These are phyloP conservation scores for Lissocephala sabroskyi DNA, from an alignment of 2,888 invertebrate species.

Conservation along the genomic window DNA sequence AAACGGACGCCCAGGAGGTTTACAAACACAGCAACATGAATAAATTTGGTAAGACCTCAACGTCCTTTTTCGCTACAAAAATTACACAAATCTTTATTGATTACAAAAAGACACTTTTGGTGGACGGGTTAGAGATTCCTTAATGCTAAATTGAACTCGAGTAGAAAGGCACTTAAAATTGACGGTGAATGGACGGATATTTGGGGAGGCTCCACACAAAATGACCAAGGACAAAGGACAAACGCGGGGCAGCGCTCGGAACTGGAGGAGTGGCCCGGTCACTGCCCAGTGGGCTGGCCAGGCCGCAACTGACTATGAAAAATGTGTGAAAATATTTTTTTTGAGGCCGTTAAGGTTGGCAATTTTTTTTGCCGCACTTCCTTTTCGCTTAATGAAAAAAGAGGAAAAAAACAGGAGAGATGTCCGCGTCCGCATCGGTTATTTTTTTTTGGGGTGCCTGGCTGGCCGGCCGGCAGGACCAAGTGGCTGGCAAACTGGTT, in stretches of 20 bases:
- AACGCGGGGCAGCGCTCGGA: too few relatives aligned
- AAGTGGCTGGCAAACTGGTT: constrained; percentile 60
- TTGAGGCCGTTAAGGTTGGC: constrained; percentile 21
- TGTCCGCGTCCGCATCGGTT: constrained; percentile 25
- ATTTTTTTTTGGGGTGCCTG: constrained; percentile 21
- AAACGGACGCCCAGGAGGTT: constrained; percentile 2
- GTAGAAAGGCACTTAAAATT: constrained; percentile 38
- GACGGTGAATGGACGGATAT: constrained; percentile 15
- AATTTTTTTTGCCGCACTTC: constrained; percentile 28
- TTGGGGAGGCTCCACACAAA: constrained; percentile 16
- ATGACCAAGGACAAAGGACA: too few relatives aligned
- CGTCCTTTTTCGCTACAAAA: background rate
- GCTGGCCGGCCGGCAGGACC: constrained; percentile 52
- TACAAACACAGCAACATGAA: constrained; percentile 35
- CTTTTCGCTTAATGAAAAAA: constrained; percentile 43
- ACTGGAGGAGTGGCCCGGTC: constrained; percentile 59
- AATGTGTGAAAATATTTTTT: constrained; percentile 70
- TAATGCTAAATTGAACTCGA: too few relatives aligned
- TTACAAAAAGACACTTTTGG: too few relatives aligned
- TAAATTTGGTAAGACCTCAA: constrained; percentile 44
- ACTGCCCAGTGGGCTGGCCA: constrained; percentile 45
- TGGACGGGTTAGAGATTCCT: too few relatives aligned
- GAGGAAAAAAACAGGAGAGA: constrained; percentile 22
- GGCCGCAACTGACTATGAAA: constrained; percentile 63
- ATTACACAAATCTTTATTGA: too few relatives aligned